Evolutionary conservation across 1,140 invertebrate species (phyloP), one percentile per base, ranked within the genome.

Genomic region (Pomacea maculata): DNA sequence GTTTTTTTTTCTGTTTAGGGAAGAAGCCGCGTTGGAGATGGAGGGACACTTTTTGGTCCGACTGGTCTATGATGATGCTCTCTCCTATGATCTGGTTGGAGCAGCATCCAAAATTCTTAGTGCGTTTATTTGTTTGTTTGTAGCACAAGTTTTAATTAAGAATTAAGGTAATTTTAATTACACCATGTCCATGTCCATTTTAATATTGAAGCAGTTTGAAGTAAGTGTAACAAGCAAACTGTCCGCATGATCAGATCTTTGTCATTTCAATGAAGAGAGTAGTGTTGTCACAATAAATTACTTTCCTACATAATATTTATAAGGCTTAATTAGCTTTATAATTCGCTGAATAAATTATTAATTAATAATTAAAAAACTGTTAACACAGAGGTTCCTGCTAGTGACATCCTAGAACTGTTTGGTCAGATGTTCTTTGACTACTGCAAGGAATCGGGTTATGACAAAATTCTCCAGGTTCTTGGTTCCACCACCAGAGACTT

Each of bases 21-120:
- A 96, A 93, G 96, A 96, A 92, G 97, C 97, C 2, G 95, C 97
- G 73, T 94, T 98, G 52, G 94, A 94, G 78, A 98, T 98, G 96
- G 97, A 98, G 87, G 97, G 97, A 15, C 96, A 97, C 83, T 99
- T 99, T 92, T 92, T 98, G 74, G 97, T 98, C 1, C 93, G 97
- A 15, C 95, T 97, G 91, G 97, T 98, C 83, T 99, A 99, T 89
- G 96, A 98, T 83, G 97, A 99, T 90, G 96, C 97, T 89, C 95
- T 98, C 54, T 98, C 97, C 1, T 99, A 98, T 90, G 97, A 97
- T 90, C 93, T 99, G 78, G 96, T 99, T 85, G 94, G 93, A 65
- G 96, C 97, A 10, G 97, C 97, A 45, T 96, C 97, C 64, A 95
- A 96, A 92, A 94, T 97, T 83, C 93, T 98, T 76, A 94, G 97